A percentile compares a stretch with the other conserved stretches of the same genome.
Conservation (phyloP, 2,888 invertebrate species). For the Sinodicranocentrus sp. region DNA sequence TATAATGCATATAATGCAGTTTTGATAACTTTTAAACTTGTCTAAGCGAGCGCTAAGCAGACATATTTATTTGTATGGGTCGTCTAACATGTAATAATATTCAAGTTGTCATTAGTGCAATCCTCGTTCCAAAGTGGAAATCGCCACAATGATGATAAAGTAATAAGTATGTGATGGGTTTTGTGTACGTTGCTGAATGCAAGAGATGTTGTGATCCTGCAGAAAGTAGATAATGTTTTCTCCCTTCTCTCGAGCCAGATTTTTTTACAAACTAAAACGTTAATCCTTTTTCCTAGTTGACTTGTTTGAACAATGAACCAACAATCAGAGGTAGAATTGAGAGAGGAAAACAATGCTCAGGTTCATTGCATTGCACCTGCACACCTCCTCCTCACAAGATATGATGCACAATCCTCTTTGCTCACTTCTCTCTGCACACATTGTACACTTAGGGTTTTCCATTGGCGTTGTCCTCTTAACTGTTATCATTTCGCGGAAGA, state of each 20-base stretch:
- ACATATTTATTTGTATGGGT: neutral
- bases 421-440: too few species aligned
- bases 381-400: neutral
- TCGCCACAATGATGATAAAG: too few species aligned
- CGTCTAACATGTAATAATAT: neutral
- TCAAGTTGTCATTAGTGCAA: neutral
- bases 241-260: too few species aligned
- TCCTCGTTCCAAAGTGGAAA: neutral
- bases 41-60: neutral
- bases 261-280: too few species aligned
- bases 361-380: neutral
- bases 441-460: neutral
- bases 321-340: too few species aligned
- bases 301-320: too few species aligned
- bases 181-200: too few species aligned
- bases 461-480: constrained; percentile 2
- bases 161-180: too few species aligned
- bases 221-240: too few species aligned
- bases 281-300: too few species aligned
- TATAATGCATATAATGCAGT: neutral
- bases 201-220: too few species aligned
- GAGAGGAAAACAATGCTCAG: too few species aligned
- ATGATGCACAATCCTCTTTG: constrained; percentile 5
- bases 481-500: constrained; percentile 35
- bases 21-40: neutral